Percentiles rank a stretch among this genome's conserved stretches.
Evolutionary conservation across 2,113 vertebrate species (phyloP).

Genomic region (Anseranas semipalmata): DNA sequence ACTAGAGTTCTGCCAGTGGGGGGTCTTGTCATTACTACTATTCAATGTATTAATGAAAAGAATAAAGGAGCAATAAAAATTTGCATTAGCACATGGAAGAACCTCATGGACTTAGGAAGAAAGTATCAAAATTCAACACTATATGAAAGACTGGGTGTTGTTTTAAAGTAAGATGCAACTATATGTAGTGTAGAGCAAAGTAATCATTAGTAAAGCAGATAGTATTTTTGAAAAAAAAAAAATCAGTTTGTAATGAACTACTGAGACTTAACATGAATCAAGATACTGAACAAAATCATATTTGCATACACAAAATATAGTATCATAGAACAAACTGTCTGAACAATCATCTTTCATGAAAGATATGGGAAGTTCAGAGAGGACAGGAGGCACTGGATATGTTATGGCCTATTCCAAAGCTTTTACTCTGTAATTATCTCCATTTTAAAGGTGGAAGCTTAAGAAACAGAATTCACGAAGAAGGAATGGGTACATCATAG

Average conservation of each 20-base stretch:
- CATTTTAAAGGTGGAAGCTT: background rate
- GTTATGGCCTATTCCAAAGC: background rate
- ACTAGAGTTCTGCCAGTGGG: background rate
- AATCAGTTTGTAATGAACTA: background rate
- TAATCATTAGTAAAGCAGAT: background rate
- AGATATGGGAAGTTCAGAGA: background rate
- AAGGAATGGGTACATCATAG: background rate
- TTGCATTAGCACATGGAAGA: background rate
- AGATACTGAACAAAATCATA: background rate
- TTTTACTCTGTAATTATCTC: background rate
- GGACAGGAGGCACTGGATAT: background rate
- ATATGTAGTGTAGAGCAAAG: background rate
- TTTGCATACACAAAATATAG: background rate
- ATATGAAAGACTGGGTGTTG: background rate
- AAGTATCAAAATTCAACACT: background rate
- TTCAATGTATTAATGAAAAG: background rate
- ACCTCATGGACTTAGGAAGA: background rate
- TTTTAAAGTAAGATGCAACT: background rate
- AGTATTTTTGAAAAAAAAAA: background rate
- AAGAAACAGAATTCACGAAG: background rate
- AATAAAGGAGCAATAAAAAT: background rate
- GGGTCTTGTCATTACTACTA: background rate
- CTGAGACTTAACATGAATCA: background rate
- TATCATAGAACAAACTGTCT: background rate
- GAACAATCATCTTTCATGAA: background rate